Evolutionary conservation across 30 jellyfish, hydroid and myxozoan species (phyloP).

Genomic region (Cassiopea andromeda): DNA sequence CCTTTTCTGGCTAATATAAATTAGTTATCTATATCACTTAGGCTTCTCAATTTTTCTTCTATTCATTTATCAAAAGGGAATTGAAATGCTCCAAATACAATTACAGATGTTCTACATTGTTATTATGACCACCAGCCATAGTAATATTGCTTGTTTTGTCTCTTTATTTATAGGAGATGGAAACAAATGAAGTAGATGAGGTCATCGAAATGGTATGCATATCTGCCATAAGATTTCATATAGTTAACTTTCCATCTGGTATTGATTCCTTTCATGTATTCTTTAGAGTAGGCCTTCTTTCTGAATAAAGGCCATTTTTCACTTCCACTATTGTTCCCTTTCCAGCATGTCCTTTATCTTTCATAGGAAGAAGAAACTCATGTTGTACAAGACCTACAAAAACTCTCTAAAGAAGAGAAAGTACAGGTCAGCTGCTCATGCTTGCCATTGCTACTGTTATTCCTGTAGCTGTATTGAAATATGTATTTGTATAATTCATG

Average conservation of each 20-base stretch:
- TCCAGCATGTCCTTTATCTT: not conserved
- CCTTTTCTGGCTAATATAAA: not conserved
- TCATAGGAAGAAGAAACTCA: constrained; percentile 51
- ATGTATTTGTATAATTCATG: too few relatives aligned
- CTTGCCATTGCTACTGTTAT: not conserved
- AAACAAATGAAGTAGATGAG: not conserved
- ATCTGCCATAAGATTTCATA: not conserved
- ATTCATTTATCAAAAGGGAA: too few relatives aligned
- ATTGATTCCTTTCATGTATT: too few relatives aligned
- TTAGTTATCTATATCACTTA: too few relatives aligned
- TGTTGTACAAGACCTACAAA: constrained; percentile 77
- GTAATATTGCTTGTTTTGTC: not conserved
- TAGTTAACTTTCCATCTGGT: not conserved
- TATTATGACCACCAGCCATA: not conserved
- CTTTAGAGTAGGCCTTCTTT: not conserved
- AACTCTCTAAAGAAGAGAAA: constrained; percentile 80
- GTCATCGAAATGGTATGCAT: not conserved
- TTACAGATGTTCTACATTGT: too few relatives aligned
- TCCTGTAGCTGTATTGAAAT: too few relatives aligned
- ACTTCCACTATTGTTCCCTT: not conserved
- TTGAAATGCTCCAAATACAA: too few relatives aligned
- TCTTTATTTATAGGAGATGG: not conserved
- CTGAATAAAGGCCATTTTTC: not conserved
- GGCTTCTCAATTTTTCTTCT: too few relatives aligned
- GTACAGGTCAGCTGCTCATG: constrained; percentile 63